A percentile compares a stretch with the other conserved stretches of the same genome.
Conservation (phyloP, 2,797 vertebrate genomes). For the Myoxocephalus aenaeus region DNA sequence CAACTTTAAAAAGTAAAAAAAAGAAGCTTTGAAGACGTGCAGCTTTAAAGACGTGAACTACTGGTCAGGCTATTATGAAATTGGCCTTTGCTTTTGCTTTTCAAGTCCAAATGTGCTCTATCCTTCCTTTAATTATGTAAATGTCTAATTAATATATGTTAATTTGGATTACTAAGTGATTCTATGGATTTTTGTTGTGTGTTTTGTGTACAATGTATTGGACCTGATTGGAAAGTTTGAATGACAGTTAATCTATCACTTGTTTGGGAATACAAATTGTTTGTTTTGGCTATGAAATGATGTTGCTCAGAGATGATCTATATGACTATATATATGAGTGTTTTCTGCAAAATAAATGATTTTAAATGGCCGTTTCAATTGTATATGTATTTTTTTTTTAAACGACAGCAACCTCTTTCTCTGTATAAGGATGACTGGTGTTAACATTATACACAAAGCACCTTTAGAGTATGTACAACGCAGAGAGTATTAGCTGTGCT, state of each 20-base stretch:
- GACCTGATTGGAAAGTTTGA: background rate
- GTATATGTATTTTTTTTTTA: too few relatives aligned
- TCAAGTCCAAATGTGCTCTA: background rate
- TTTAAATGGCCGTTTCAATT: background rate
- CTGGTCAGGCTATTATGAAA: background rate
- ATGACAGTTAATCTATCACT: background rate
- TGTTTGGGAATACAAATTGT: background rate
- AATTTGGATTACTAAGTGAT: background rate
- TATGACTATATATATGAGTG: background rate
- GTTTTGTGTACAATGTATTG: background rate
- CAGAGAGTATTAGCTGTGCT: too few relatives aligned
- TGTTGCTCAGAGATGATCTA: background rate
- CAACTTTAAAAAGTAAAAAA: too few relatives aligned
- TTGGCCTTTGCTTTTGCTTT: background rate
- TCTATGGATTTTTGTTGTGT: background rate
- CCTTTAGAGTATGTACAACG: background rate
- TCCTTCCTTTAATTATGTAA: background rate
- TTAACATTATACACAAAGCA: too few relatives aligned
- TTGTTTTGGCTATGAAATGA: background rate
- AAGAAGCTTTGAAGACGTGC: too few relatives aligned
- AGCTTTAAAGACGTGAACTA: background rate
- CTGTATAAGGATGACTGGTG: background rate
- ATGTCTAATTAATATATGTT: background rate
- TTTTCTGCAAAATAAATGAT: background rate
- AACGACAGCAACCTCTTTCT: too few relatives aligned